Conservation (phyloP, 2,113 vertebrate species). For the Carassius carassius region DNA sequence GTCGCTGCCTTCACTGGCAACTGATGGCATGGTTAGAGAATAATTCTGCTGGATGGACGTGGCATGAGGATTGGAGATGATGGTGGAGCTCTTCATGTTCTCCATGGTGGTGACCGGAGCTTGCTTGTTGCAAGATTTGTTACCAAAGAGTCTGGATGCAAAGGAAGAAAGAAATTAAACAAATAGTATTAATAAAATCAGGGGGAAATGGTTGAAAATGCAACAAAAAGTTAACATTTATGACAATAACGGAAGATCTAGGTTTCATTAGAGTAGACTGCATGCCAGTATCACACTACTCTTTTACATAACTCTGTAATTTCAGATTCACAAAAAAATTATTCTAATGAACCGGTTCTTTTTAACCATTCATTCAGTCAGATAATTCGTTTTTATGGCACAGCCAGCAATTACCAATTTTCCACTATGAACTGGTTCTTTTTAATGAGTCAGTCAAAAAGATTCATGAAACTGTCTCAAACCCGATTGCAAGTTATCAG, state of each 20-base stretch:
- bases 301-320: neutral
- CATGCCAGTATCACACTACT: neutral
- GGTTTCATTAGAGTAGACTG: neutral
- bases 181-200: neutral
- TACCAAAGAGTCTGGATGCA: constrained; percentile 81
- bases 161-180: neutral
- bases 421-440: too few species aligned
- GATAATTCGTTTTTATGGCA: neutral
- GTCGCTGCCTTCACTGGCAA: constrained; percentile 76
- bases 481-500: neutral
- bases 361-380: neutral
- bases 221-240: neutral
- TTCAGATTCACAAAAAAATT: too few species aligned
- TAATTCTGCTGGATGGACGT: constrained; percentile 76
- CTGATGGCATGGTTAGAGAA: constrained; percentile 76
- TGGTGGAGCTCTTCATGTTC: constrained; percentile 82
- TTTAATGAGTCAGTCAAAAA: too few species aligned
- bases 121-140: constrained; percentile 81
- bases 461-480: neutral
- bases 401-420: too few species aligned
- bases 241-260: neutral
- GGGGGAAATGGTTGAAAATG: neutral
- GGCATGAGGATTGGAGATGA: constrained; percentile 86
- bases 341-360: too few species aligned
- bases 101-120: constrained; percentile 81